These are phyloP conservation scores for Fragum sueziense DNA, from an alignment of 2,888 invertebrate genomes.

Conservation along the genomic window DNA sequence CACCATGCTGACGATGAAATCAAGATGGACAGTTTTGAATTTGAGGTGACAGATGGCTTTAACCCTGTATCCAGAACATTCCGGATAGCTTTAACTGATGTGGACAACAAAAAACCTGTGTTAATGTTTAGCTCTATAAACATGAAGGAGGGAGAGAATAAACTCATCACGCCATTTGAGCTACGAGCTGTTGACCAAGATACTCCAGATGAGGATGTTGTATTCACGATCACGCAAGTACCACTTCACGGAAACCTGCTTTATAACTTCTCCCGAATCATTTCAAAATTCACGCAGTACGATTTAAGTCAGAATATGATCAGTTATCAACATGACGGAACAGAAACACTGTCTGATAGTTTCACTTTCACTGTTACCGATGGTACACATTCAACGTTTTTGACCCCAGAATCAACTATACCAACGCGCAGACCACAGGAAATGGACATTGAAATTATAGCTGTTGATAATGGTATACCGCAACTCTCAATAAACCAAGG, in stretches of 20 bases:
- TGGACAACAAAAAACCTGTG: slow-evolving; percentile 81
- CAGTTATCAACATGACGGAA: slow-evolving; percentile 82
- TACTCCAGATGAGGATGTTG: slow-evolving; percentile 73
- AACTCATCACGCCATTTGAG: slow-evolving; percentile 81
- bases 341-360: slow-evolving; percentile 78
- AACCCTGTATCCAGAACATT: slow-evolving; percentile 80
- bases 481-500: slow-evolving; percentile 77
- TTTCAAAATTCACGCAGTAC: slow-evolving; percentile 77
- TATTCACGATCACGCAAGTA: slow-evolving; percentile 77
- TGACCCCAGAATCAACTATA: slow-evolving; percentile 75
- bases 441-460: slow-evolving; percentile 78
- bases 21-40: slow-evolving; percentile 82
- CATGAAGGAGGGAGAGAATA: slow-evolving; percentile 79
- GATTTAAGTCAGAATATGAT: slow-evolving; percentile 79
- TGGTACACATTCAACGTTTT: slow-evolving; percentile 80
- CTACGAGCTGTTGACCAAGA: slow-evolving; percentile 80
- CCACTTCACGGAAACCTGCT: slow-evolving; percentile 80
- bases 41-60: slow-evolving; percentile 81
- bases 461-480: slow-evolving; percentile 80
- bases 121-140: slow-evolving; percentile 77
- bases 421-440: slow-evolving; percentile 76
- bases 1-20: slow-evolving; percentile 79
- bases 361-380: slow-evolving; percentile 81
- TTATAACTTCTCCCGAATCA: slow-evolving; percentile 71
- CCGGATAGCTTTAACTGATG: slow-evolving; percentile 79